phyloP scores from a whole-genome alignment of 1,140 invertebrate species.

The Cotesia vestalis region DNA sequence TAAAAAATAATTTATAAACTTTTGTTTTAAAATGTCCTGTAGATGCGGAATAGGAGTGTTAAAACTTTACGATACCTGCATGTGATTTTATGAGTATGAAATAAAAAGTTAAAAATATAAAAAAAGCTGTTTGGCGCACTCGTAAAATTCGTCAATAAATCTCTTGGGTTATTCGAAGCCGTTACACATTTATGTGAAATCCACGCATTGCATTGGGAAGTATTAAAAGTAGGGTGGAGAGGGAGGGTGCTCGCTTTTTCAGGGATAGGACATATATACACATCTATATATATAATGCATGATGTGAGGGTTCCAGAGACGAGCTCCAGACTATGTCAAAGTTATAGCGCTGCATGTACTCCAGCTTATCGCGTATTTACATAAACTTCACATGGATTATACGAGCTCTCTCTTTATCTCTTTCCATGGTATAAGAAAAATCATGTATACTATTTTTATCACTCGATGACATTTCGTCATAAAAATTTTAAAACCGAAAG shows the following conservation, averaged over 20 bases:
- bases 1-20: too few species aligned
- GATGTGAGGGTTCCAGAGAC: neutral
- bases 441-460: conserved; percentile 29
- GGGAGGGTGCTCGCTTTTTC: neutral
- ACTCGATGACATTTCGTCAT: conserved; percentile 25
- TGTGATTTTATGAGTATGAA: neutral
- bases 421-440: neutral
- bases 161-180: conserved; percentile 21
- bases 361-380: conserved; percentile 34
- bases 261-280: too few species aligned
- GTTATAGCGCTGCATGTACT: conserved; percentile 11
- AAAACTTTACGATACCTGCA: conserved; percentile 6
- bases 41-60: too few species aligned
- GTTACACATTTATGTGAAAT: conserved; percentile 33
- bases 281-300: neutral
- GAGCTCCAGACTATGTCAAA: conserved; percentile 22
- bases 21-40: too few species aligned
- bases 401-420: neutral
- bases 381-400: conserved; percentile 32
- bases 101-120: neutral
- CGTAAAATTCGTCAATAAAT: conserved; percentile 34
- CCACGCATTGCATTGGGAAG: neutral
- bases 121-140: conserved; percentile 12
- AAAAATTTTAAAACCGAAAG: conserved; percentile 14
- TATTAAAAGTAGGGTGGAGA: neutral